Conservation (phyloP, 1,140 invertebrate species). For the Holotrichia oblita region DNA sequence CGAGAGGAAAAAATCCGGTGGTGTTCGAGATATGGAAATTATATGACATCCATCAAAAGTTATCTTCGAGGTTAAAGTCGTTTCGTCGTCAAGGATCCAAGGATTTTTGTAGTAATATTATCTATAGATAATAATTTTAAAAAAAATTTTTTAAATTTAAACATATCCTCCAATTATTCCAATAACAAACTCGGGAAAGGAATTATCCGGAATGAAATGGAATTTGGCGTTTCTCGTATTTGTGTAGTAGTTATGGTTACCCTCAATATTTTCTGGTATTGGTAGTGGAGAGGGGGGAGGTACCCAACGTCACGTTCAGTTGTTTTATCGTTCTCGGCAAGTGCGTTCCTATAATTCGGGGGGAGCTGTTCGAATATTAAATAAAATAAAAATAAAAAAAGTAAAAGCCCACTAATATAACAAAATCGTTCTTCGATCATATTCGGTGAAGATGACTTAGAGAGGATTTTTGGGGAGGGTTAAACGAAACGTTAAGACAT, state of each 20-base stretch:
- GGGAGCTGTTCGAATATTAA: neutral
- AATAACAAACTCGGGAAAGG: too few relatives aligned
- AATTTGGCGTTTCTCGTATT: neutral
- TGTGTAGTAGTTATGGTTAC: slow-evolving; percentile 24
- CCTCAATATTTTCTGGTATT: neutral
- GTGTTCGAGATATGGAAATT: too few relatives aligned
- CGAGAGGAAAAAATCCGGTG: too few relatives aligned
- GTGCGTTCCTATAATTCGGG: neutral
- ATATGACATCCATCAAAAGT: too few relatives aligned
- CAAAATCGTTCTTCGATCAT: neutral
- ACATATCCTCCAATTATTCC: too few relatives aligned
- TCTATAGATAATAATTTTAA: too few relatives aligned
- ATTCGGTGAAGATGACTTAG: neutral
- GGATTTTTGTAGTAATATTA: too few relatives aligned
- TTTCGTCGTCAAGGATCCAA: too few relatives aligned
- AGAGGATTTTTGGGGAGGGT: neutral
- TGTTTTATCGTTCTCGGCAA: slow-evolving; percentile 3
- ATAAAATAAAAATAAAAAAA: neutral
- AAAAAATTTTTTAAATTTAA: too few relatives aligned
- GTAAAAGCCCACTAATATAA: neutral
- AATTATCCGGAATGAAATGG: neutral
- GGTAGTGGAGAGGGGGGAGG: neutral
- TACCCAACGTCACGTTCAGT: slow-evolving; percentile 1
- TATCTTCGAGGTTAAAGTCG: too few relatives aligned
- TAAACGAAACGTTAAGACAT: neutral